Conservation (phyloP, 2,113 vertebrate genomes). For the Geococcyx californianus region DNA sequence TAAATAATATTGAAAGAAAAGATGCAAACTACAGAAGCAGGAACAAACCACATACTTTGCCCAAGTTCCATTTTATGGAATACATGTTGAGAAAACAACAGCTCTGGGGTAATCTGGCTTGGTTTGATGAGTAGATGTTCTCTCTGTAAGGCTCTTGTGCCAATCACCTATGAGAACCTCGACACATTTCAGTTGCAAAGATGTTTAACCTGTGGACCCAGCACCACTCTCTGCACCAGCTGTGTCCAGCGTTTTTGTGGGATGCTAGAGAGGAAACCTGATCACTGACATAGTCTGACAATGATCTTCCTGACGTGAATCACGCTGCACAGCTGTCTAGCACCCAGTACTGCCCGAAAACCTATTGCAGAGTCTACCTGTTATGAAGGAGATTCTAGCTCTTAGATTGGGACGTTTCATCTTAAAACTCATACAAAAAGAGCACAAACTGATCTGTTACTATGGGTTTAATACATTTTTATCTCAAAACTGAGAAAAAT, state of each 20-base stretch:
- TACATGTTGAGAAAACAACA: not conserved
- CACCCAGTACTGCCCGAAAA: not conserved
- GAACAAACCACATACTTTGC: not conserved
- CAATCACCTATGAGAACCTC: not conserved
- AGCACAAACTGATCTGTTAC: too few species aligned
- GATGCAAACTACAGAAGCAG: not conserved
- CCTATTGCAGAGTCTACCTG: not conserved
- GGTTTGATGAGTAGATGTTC: not conserved
- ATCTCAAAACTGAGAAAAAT: not conserved
- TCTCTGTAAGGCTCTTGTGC: accelerated
- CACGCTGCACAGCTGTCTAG: not conserved
- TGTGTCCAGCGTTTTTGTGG: not conserved
- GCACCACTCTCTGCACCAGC: not conserved
- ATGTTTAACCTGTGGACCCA: accelerated
- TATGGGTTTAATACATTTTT: not conserved
- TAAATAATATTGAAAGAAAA: not conserved
- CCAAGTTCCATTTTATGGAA: not conserved
- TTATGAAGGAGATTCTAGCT: not conserved
- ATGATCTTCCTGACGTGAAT: not conserved
- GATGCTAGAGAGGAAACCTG: not conserved
- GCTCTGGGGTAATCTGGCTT: not conserved
- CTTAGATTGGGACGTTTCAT: not conserved
- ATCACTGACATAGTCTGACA: not conserved
- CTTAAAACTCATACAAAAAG: not conserved
- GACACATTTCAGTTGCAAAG: not conserved